A percentile compares a stretch with the other conserved stretches of the same genome.
These are phyloP conservation scores for Mongoloraphidia duomilia DNA, from an alignment of 2,888 invertebrate genomes.

Conservation along the genomic window DNA sequence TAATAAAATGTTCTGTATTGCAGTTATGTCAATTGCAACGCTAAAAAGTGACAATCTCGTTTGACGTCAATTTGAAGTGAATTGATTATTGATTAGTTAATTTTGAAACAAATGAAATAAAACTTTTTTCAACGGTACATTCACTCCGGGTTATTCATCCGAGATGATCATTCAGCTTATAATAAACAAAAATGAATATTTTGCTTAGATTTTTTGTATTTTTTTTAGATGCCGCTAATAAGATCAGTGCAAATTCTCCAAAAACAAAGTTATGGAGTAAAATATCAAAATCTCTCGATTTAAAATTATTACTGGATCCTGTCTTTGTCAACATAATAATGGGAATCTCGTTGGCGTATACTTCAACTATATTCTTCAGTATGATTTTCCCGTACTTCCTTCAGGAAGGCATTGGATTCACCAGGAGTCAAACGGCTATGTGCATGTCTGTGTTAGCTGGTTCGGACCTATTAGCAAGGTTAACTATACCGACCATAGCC, in stretches of 20 bases:
- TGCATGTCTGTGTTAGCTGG: constrained; percentile 58
- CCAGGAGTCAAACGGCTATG: constrained; percentile 40
- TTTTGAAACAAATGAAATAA: too few relatives aligned
- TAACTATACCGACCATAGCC: constrained; percentile 38
- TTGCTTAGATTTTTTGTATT: too few relatives aligned
- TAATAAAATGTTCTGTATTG: too few relatives aligned
- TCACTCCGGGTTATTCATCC: too few relatives aligned
- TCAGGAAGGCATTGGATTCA: constrained; percentile 32
- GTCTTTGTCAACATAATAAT: constrained; percentile 51
- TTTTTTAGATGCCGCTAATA: too few relatives aligned
- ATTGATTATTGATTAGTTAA: too few relatives aligned
- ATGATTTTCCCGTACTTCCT: constrained; percentile 56
- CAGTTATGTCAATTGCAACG: too few relatives aligned
- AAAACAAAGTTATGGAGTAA: constrained; percentile 16
- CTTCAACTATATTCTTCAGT: constrained; percentile 54
- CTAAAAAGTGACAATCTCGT: too few relatives aligned
- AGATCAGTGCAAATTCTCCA: not conserved
- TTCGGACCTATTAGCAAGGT: constrained; percentile 50
- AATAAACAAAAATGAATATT: too few relatives aligned
- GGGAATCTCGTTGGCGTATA: constrained; percentile 50
- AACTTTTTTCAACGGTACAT: too few relatives aligned
- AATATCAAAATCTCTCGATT: constrained; percentile 39
- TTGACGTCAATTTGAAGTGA: too few relatives aligned
- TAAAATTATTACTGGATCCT: constrained; percentile 44
- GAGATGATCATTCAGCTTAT: too few relatives aligned